Base-by-base conservation (phyloP, 2,888 invertebrate species). In the Unio delphinus region DNA sequence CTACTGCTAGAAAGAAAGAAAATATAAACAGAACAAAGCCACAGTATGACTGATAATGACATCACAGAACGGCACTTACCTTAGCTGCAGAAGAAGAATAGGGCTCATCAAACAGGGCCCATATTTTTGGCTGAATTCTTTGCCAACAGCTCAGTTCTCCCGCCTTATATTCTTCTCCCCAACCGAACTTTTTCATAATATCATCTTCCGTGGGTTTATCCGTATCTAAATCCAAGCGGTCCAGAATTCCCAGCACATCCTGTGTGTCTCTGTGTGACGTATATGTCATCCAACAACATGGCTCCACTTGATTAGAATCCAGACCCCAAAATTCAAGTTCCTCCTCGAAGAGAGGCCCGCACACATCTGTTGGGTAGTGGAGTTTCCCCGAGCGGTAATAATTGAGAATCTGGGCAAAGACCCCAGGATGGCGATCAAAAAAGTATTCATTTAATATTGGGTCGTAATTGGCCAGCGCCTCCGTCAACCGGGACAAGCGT, bases 261-360 rank as follows among this genome's bases (percentile, higher is more conserved):
- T 99, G 98, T 73, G 99, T 99, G 92, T 99, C 98, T 86, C 95
- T 95, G 80, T 91, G 91, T 94, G 73, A 96, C 4, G 92, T 93
- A 86, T 99, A 99, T 15, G 99, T 99, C 98, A 99, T 99, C 99
- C 99, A 99, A 91, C 99, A 99, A 91, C 99, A 99, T 7, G 99
- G 99, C 90, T 99, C 98, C 86, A 99, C 98, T 87, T 99, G 99
- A 92, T 99, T 99, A 57, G 99, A 96, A 90, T 99, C 99, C 82
- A 99, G 93, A 20, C 99, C 99, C 99, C 99, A 99, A 91, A 98
- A 99, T 91, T 99, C 99, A 82, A 99, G 93, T 90, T 99, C 99
- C 90, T 99, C 99, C 90, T 99, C 99, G 90, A 99, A 99, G 78
- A 99, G 93, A 67, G 99, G 99, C 62, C 99, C 99, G 90, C 99